Evolutionary conservation across 2,888 invertebrate species (phyloP).

Genomic region (Diachrysia chrysitis): DNA sequence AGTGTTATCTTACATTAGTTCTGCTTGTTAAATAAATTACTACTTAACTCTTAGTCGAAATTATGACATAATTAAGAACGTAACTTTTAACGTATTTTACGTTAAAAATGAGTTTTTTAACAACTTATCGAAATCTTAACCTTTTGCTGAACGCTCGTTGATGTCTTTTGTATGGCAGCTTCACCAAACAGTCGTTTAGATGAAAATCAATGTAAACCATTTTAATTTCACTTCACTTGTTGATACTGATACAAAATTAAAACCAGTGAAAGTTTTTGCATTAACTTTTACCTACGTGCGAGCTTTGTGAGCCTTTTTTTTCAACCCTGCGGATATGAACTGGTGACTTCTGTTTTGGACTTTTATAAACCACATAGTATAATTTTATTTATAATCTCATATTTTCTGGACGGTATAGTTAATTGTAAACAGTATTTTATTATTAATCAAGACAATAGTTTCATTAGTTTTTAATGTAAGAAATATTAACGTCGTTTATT

Average conservation of each 20-base stretch:
- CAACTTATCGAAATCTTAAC: background rate
- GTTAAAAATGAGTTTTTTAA: background rate
- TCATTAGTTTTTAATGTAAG: too few relatives aligned
- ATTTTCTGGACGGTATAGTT: too few relatives aligned
- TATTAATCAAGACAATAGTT: too few relatives aligned
- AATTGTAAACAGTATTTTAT: too few relatives aligned
- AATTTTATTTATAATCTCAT: background rate
- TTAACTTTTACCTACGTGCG: slow-evolving; percentile 38
- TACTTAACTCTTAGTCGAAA: background rate
- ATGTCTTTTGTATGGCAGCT: slow-evolving; percentile 64
- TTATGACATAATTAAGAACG: background rate
- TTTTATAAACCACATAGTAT: background rate
- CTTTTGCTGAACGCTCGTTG: slow-evolving; percentile 52
- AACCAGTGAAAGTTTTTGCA: slow-evolving; percentile 53
- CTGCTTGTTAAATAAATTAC: background rate
- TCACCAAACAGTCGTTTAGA: slow-evolving; percentile 11
- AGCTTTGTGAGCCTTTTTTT: slow-evolving; percentile 44
- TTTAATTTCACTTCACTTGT: slow-evolving; percentile 19
- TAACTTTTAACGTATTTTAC: background rate
- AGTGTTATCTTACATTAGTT: slow-evolving; percentile 4
- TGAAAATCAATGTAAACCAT: slow-evolving; percentile 34
- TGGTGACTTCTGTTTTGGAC: background rate
- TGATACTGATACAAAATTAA: slow-evolving; percentile 38
- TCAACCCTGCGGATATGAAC: slow-evolving; percentile 12
- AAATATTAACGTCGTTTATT: too few relatives aligned